Percentiles rank a stretch among this genome's conserved stretches.
Evolutionary conservation across 2,797 vertebrate species (phyloP).

Genomic region (Anas georgica): DNA sequence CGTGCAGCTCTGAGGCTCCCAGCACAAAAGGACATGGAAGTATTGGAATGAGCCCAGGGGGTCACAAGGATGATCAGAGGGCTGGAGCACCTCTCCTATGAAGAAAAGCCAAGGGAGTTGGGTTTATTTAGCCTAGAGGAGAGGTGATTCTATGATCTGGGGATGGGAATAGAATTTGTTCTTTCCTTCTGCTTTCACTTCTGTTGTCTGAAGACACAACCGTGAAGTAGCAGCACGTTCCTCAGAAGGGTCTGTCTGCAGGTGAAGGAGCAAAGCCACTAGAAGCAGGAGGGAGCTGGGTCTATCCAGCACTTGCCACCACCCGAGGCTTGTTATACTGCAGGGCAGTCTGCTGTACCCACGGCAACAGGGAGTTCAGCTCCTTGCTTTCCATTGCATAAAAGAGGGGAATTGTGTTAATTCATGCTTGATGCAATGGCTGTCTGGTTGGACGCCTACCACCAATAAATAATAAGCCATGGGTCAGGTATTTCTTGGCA

Average conservation of each 20-base stretch:
- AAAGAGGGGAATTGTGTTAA: not conserved
- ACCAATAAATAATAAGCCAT: not conserved
- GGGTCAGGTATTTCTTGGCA: conserved; percentile 18
- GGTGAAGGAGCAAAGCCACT: not conserved
- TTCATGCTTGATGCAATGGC: not conserved
- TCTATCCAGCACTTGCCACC: fast-evolving
- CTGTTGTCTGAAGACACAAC: not conserved
- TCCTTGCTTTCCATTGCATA: not conserved
- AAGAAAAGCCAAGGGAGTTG: not conserved
- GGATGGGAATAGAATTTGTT: fast-evolving
- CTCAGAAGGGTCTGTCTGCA: not conserved
- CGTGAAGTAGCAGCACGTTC: not conserved
- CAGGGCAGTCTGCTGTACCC: not conserved
- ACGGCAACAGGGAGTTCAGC: not conserved
- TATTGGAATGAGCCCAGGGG: not conserved
- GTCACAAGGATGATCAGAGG: not conserved
- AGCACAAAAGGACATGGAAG: not conserved
- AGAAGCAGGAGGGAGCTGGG: not conserved
- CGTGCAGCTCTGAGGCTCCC: not conserved
- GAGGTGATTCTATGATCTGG: not conserved
- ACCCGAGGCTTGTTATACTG: fast-evolving
- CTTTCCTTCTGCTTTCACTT: not conserved
- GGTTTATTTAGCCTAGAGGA: not conserved
- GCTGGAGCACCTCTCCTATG: not conserved
- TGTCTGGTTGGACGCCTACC: not conserved